phyloP scores from a whole-genome alignment of 2,888 invertebrate genomes.

The Drosophila hawaiiensis region DNA sequence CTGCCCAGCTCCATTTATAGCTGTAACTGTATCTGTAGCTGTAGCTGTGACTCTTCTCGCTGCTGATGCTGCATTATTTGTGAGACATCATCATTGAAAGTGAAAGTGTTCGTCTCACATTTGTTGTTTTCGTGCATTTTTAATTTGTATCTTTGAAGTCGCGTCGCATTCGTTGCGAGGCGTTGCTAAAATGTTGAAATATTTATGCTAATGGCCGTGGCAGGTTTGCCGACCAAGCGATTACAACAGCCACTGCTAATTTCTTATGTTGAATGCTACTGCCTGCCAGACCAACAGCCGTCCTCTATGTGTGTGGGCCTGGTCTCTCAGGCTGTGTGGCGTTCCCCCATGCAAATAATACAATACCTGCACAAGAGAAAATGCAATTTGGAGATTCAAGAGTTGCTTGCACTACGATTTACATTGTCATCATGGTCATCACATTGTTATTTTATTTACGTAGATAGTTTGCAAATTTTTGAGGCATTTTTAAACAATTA shows the following conservation, averaged over 20 bases:
- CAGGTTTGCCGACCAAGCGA: conserved; percentile 30
- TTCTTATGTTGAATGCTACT: conserved; percentile 10
- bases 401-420: conserved; percentile 20
- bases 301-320: conserved; percentile 5
- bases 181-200: conserved; percentile 57
- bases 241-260: conserved; percentile 47
- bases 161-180: conserved; percentile 41
- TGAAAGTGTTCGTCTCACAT: conserved; percentile 64
- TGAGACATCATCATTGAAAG: conserved; percentile 57
- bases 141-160: conserved; percentile 63
- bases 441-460: background rate
- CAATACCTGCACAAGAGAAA: background rate
- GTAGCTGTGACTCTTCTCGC: conserved; percentile 38
- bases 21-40: conserved; percentile 25
- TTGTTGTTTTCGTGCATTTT: conserved; percentile 66
- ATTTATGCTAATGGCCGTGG: conserved; percentile 51
- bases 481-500: background rate
- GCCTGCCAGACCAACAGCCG: background rate
- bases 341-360: background rate
- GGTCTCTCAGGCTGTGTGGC: conserved; percentile 1
- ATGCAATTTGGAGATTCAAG: background rate
- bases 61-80: conserved; percentile 60
- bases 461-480: background rate
- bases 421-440: conserved; percentile 7
- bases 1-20: conserved; percentile 13